A percentile compares a stretch with the other conserved stretches of the same genome.
Evolutionary conservation across 2,113 vertebrate genomes (phyloP).

Genomic region (Oryzias curvinotus): DNA sequence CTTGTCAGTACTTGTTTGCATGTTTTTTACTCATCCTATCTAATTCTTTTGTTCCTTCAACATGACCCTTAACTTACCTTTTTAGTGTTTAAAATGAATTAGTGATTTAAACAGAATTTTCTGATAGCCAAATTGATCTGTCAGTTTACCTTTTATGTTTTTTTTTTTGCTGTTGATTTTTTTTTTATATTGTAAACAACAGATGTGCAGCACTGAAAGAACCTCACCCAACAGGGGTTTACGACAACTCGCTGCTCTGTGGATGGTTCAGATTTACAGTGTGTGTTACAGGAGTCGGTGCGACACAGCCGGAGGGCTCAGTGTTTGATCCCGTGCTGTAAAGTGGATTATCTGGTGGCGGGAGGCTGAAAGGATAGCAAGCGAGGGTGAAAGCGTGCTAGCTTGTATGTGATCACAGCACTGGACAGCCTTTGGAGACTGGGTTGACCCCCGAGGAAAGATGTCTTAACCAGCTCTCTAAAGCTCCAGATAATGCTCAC

Average conservation of each 20-base stretch:
- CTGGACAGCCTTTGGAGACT: conserved; percentile 44
- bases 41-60: too few species aligned
- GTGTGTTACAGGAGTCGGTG: conserved; percentile 48
- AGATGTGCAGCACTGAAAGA: conserved; percentile 30
- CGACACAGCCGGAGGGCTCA: conserved; percentile 75
- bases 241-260: conserved; percentile 22
- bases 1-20: too few species aligned
- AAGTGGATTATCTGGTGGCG: conserved; percentile 80
- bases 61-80: too few species aligned
- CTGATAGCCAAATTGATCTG: too few species aligned
- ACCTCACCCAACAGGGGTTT: conserved; percentile 33
- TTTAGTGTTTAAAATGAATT: too few species aligned
- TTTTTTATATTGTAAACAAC: neutral
- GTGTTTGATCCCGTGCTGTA: conserved; percentile 80
- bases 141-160: too few species aligned
- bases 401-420: conserved; percentile 43
- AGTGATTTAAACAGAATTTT: too few species aligned
- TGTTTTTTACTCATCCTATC: too few species aligned
- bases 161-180: too few species aligned
- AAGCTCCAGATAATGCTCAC: conserved; percentile 78
- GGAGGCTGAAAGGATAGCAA: conserved; percentile 70
- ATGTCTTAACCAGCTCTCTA: conserved; percentile 72
- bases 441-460: conserved; percentile 67
- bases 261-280: conserved; percentile 21
- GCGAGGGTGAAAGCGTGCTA: conserved; percentile 34